These are phyloP conservation scores for Sebastes matsubarae DNA, from an alignment of 2,797 vertebrate species.

Conservation along the genomic window DNA sequence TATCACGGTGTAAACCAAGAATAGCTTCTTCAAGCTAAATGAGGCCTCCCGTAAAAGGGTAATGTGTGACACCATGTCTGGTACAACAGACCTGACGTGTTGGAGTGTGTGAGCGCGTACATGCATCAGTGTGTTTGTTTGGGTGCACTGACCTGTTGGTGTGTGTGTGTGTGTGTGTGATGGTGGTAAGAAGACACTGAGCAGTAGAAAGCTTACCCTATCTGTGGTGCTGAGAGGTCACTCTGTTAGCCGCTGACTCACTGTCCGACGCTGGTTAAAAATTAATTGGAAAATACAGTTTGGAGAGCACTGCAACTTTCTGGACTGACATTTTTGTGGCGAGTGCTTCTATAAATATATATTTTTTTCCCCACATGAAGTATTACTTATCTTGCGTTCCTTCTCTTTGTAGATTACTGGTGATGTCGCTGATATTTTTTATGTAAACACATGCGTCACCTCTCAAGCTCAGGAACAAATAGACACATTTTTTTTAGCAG, in stretches of 20 bases:
- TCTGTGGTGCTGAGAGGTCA: constrained; percentile 47
- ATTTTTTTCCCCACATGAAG: neutral
- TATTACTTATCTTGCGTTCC: neutral
- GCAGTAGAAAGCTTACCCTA: constrained; percentile 42
- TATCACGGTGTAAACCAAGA: constrained; percentile 26
- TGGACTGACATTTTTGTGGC: neutral
- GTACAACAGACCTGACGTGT: constrained; percentile 9
- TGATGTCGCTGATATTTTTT: neutral
- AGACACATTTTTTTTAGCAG: neutral
- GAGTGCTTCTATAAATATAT: neutral
- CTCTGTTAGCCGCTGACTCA: constrained; percentile 52
- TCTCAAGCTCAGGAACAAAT: neutral
- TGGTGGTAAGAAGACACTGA: constrained; percentile 61
- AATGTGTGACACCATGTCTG: constrained; percentile 50
- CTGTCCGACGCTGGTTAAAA: constrained; percentile 51
- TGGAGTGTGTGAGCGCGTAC: neutral
- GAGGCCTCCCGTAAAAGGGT: constrained; percentile 8
- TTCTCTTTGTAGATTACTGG: neutral
- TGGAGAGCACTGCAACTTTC: constrained; percentile 11
- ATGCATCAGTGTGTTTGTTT: constrained; percentile 1
- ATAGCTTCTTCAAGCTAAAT: constrained; percentile 28
- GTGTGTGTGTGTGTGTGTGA: constrained; percentile 1
- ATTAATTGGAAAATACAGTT: constrained; percentile 55
- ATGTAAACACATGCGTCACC: neutral
- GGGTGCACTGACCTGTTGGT: neutral